phyloP scores from a whole-genome alignment of 2,888 invertebrate genomes.

The Macrosoma leucophasiata region DNA sequence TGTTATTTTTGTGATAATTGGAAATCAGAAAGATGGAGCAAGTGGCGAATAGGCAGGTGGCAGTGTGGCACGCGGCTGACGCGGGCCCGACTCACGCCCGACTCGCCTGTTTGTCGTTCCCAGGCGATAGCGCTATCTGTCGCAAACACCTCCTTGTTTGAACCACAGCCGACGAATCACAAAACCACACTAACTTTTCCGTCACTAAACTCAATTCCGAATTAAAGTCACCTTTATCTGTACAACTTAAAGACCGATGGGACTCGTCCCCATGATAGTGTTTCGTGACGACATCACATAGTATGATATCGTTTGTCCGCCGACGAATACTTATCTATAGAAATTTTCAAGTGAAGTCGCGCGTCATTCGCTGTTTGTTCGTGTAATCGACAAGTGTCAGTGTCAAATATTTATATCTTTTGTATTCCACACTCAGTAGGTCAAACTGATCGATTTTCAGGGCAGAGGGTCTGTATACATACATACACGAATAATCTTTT shows the following conservation, averaged over 20 bases:
- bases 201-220: constrained; percentile 4
- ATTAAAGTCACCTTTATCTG: constrained; percentile 14
- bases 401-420: too few species aligned
- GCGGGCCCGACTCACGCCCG: constrained; percentile 32
- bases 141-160: constrained; percentile 71
- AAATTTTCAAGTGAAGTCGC: constrained; percentile 64
- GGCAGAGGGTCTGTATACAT: too few species aligned
- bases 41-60: constrained; percentile 46
- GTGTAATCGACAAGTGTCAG: constrained; percentile 52
- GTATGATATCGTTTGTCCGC: constrained; percentile 35
- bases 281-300: constrained; percentile 26
- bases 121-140: constrained; percentile 72
- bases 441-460: too few species aligned
- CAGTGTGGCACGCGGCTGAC: constrained; percentile 53
- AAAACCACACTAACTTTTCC: constrained; percentile 29
- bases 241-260: too few species aligned
- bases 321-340: constrained; percentile 56
- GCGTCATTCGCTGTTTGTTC: constrained; percentile 59
- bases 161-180: constrained; percentile 52
- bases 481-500: too few species aligned
- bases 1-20: too few species aligned
- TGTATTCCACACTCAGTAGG: too few species aligned
- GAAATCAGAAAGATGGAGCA: too few species aligned
- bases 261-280: constrained; percentile 19
- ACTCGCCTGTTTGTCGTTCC: constrained; percentile 69